Evolutionary conservation across 1,140 invertebrate species (phyloP).

Genomic region (Caerostris darwini): DNA sequence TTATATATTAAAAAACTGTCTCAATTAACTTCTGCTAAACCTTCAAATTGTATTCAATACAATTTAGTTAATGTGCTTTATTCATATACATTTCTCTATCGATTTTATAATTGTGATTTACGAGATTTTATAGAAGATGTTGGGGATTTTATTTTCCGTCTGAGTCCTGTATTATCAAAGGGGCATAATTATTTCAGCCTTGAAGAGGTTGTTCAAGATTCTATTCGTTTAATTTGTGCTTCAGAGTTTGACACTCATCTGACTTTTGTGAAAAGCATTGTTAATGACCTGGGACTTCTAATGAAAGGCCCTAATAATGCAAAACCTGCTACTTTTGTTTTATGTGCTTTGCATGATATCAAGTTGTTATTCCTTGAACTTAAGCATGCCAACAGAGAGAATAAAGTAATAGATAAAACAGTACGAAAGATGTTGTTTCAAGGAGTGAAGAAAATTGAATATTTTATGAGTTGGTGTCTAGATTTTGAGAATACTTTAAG

Average conservation of each 20-base stretch:
- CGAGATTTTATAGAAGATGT: slow-evolving; percentile 51
- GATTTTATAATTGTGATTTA: slow-evolving; percentile 70
- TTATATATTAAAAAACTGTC: slow-evolving; percentile 34
- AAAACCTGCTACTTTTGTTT: slow-evolving; percentile 38
- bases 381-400: neutral
- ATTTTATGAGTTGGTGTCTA: slow-evolving; percentile 64
- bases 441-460: slow-evolving; percentile 58
- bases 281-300: slow-evolving; percentile 27
- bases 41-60: slow-evolving; percentile 60
- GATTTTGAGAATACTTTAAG: neutral
- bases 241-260: slow-evolving; percentile 7
- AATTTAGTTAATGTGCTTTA: slow-evolving; percentile 66
- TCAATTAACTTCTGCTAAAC: slow-evolving; percentile 36
- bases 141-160: slow-evolving; percentile 36
- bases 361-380: slow-evolving; percentile 55
- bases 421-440: neutral
- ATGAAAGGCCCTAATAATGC: slow-evolving; percentile 67
- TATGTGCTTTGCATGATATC: slow-evolving; percentile 73
- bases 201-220: slow-evolving; percentile 59
- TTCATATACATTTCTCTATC: slow-evolving; percentile 56
- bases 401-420: neutral
- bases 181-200: slow-evolving; percentile 44
- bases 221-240: slow-evolving; percentile 52
- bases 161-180: slow-evolving; percentile 46
- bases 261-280: slow-evolving; percentile 56